These are phyloP conservation scores for Montipora cactus DNA, from an alignment of 64 coral and sea anemone species.

Conservation along the genomic window DNA sequence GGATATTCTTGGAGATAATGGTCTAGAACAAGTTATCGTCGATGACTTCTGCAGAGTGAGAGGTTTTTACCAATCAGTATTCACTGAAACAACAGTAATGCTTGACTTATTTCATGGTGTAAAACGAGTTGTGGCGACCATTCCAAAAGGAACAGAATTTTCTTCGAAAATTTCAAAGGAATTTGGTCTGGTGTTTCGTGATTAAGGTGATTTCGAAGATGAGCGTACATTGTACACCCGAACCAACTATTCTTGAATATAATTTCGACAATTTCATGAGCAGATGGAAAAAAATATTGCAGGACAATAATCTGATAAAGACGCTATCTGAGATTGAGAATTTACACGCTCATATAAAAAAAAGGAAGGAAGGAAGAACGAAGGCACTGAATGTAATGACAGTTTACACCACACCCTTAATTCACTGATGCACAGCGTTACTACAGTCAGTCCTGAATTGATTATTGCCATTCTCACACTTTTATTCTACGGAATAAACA, in stretches of 20 bases:
- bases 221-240: slow-evolving; percentile 20
- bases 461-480: background rate
- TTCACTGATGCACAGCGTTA: background rate
- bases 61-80: background rate
- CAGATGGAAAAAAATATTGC: slow-evolving; percentile 12
- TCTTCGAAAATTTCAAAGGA: slow-evolving; percentile 43
- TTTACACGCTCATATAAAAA: background rate
- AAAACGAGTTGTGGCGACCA: slow-evolving; percentile 39
- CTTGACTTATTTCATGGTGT: slow-evolving; percentile 62
- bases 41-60: slow-evolving; percentile 47
- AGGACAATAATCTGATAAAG: background rate
- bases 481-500: slow-evolving; percentile 1
- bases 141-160: background rate
- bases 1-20: background rate
- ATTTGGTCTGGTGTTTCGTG: slow-evolving; percentile 43
- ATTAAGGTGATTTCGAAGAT: slow-evolving; percentile 22
- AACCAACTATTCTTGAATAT: slow-evolving; percentile 5
- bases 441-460: slow-evolving; percentile 6
- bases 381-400: slow-evolving; percentile 16
- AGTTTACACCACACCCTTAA: background rate
- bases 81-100: background rate
- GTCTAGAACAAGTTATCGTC: background rate
- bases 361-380: background rate
- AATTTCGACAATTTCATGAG: slow-evolving; percentile 48
- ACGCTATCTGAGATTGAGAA: background rate